Percentiles rank a stretch among this genome's conserved stretches.
Conservation (phyloP, 2,797 vertebrate genomes). For the Galago senegalensis region DNA sequence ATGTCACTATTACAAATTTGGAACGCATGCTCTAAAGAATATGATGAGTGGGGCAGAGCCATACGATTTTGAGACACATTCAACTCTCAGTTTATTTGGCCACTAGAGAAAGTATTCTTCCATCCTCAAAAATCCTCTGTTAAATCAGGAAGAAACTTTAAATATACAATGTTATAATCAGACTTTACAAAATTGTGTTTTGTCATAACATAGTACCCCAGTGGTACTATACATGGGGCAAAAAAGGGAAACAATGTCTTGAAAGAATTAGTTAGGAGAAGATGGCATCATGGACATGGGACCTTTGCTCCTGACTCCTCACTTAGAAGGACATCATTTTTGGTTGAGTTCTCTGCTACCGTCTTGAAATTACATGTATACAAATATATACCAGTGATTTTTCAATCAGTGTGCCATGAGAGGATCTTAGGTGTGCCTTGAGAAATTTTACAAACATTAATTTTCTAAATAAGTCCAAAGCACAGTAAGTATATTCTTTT, state of each 20-base stretch:
- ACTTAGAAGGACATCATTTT: not conserved
- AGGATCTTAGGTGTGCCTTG: no score
- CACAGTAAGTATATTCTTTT: no score
- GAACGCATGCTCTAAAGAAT: not conserved
- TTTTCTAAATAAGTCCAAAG: no score
- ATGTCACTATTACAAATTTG: not conserved
- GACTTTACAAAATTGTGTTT: not conserved
- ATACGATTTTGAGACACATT: not conserved
- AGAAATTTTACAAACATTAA: no score
- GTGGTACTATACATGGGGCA: no score
- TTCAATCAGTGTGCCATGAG: no score
- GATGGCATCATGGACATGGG: not conserved
- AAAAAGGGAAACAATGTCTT: not conserved
- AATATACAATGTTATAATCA: not conserved
- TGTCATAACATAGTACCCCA: not conserved
- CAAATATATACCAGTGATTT: no score
- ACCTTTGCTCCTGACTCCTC: rapidly evolving
- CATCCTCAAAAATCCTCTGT: slow-evolving; percentile 4
- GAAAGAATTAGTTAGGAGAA: not conserved
- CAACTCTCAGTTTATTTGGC: slow-evolving; percentile 1
- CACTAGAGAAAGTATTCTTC: not conserved
- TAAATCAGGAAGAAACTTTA: not conserved
- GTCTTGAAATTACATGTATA: not conserved
- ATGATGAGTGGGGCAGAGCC: not conserved
- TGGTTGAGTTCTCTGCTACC: not conserved